Conservation (phyloP, 2,113 vertebrate genomes). For the Regulus satrapa region DNA sequence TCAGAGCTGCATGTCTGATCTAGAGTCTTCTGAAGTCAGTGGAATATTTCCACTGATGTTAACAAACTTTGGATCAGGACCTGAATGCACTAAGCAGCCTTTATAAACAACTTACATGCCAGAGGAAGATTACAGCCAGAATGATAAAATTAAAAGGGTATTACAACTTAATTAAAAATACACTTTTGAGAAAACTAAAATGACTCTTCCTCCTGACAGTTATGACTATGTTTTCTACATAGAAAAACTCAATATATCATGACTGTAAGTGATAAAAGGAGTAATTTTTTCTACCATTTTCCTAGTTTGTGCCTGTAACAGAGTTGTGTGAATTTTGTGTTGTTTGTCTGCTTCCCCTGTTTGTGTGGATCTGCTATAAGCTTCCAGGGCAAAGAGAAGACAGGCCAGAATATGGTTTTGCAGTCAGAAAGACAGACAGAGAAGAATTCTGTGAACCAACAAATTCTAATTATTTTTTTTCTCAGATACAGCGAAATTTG, state of each 20-base stretch:
- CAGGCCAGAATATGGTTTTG: neutral
- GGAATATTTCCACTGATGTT: slow-evolving; percentile 13
- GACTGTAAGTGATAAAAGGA: neutral
- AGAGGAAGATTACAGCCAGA: neutral
- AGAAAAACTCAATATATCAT: neutral
- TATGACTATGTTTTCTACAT: neutral
- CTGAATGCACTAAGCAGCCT: neutral
- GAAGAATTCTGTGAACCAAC: neutral
- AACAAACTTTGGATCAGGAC: neutral
- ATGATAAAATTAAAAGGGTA: neutral
- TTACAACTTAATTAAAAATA: neutral
- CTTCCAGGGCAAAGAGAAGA: neutral
- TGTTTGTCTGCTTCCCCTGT: neutral
- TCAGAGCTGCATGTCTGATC: neutral
- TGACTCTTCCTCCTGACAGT: neutral
- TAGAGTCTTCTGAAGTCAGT: slow-evolving; percentile 3
- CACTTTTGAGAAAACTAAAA: neutral
- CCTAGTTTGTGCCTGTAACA: neutral
- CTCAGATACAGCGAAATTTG: neutral
- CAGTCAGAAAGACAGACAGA: neutral
- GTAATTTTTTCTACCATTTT: neutral
- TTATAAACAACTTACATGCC: neutral
- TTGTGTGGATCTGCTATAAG: neutral
- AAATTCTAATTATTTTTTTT: neutral
- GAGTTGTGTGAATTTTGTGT: neutral